Conservation (phyloP, 2,797 vertebrate species). For the Sebastes minor region DNA sequence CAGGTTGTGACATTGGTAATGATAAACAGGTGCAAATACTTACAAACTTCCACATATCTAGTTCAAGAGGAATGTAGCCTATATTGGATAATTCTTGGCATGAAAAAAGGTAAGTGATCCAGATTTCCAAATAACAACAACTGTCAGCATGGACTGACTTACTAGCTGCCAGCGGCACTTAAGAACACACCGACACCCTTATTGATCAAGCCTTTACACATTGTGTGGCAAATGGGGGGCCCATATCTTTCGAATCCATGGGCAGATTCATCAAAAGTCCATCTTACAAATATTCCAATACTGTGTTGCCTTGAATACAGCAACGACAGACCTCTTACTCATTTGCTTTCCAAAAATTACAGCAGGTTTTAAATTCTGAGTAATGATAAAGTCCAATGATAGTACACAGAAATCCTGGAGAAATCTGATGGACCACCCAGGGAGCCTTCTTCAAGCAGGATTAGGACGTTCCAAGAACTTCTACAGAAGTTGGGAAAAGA, state of each 20-base stretch:
- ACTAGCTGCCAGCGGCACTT: slow-evolving; percentile 15
- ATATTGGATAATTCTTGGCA: slow-evolving; percentile 37
- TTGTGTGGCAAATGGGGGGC: not conserved
- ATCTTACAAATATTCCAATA: not conserved
- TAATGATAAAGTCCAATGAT: slow-evolving; percentile 8
- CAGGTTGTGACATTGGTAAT: slow-evolving; percentile 24
- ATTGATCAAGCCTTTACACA: slow-evolving; percentile 29
- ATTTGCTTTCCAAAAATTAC: not conserved
- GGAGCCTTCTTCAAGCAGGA: slow-evolving; percentile 33
- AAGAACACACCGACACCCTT: slow-evolving; percentile 3
- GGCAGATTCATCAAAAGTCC: not conserved
- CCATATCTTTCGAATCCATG: slow-evolving; percentile 5
- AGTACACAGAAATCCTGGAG: not conserved
- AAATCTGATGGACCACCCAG: slow-evolving; percentile 59
- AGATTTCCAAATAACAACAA: slow-evolving; percentile 59
- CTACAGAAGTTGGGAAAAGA: slow-evolving; percentile 40
- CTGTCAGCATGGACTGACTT: slow-evolving; percentile 23
- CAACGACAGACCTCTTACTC: not conserved
- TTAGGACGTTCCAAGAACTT: slow-evolving; percentile 29
- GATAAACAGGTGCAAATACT: slow-evolving; percentile 30
- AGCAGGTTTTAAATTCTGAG: not conserved
- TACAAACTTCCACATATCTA: slow-evolving; percentile 16
- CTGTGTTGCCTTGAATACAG: not conserved
- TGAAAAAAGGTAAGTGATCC: slow-evolving; percentile 50
- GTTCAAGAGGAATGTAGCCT: slow-evolving; percentile 33